phyloP scores from a whole-genome alignment of 2,113 vertebrate species.

The Bucco capensis region DNA sequence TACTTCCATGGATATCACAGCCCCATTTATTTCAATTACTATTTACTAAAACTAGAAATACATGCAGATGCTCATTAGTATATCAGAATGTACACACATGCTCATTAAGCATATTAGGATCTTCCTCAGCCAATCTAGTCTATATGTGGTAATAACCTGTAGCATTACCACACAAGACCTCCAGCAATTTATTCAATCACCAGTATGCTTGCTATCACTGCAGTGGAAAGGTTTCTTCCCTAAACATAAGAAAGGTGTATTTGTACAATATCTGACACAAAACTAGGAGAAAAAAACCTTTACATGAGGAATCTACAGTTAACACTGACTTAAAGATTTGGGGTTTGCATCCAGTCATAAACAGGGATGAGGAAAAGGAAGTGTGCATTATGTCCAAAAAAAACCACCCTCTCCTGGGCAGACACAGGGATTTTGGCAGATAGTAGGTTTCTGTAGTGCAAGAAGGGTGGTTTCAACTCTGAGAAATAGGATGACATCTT shows the following conservation, averaged over 20 bases:
- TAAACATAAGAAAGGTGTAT: not conserved
- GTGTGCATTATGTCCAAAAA: rapidly evolving
- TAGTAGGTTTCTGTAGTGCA: not conserved
- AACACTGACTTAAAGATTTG: not conserved
- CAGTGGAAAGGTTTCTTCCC: not conserved
- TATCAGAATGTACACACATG: not conserved
- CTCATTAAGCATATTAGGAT: not conserved
- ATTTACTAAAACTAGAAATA: not conserved
- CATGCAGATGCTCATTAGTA: not conserved
- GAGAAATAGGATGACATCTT: not conserved
- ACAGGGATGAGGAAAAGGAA: rapidly evolving
- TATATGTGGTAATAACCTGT: not conserved
- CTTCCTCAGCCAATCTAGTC: not conserved
- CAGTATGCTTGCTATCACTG: not conserved
- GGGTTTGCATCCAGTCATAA: not conserved
- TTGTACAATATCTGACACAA: not conserved
- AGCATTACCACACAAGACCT: not conserved
- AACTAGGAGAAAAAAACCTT: not conserved
- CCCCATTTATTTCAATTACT: slow-evolving; percentile 15
- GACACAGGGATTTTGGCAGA: not conserved
- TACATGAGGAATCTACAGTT: not conserved
- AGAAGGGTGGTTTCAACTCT: not conserved
- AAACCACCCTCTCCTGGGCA: not conserved
- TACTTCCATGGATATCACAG: not conserved
- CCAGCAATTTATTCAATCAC: not conserved